These are phyloP conservation scores for Epistrophe grossulariae DNA, from an alignment of 2,888 invertebrate genomes.

Conservation along the genomic window DNA sequence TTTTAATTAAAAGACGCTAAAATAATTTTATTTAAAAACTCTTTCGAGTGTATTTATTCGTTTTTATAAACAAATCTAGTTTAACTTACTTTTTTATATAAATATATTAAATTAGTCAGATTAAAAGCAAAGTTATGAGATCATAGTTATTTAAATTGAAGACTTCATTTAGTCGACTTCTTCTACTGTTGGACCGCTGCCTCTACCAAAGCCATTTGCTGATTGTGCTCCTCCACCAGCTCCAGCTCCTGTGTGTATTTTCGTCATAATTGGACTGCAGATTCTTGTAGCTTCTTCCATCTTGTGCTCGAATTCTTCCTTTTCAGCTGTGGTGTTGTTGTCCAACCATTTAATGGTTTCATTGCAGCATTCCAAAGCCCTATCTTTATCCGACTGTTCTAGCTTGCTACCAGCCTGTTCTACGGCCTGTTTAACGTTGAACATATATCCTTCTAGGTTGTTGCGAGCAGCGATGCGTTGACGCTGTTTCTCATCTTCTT, in stretches of 20 bases:
- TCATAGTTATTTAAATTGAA: too few species aligned
- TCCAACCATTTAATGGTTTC: slow-evolving; percentile 90
- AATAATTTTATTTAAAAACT: too few species aligned
- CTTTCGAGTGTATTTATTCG: too few species aligned
- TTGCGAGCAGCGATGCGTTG: slow-evolving; percentile 89
- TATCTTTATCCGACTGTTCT: slow-evolving; percentile 88
- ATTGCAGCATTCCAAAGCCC: slow-evolving; percentile 86
- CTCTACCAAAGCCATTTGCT: slow-evolving; percentile 84
- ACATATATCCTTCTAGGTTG: slow-evolving; percentile 88
- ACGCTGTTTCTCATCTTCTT: slow-evolving; percentile 89
- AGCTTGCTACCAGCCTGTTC: slow-evolving; percentile 88
- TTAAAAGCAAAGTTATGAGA: too few species aligned
- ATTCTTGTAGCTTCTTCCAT: slow-evolving; percentile 81
- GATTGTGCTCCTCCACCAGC: slow-evolving; percentile 1
- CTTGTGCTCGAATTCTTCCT: slow-evolving; percentile 88
- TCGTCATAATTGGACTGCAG: slow-evolving; percentile 85
- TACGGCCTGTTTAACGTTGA: slow-evolving; percentile 89
- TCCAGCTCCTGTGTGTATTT: slow-evolving; percentile 70
- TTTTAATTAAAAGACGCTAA: too few species aligned
- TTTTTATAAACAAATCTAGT: too few species aligned
- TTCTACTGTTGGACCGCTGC: slow-evolving; percentile 81
- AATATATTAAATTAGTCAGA: too few species aligned
- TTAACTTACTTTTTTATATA: too few species aligned
- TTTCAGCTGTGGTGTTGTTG: slow-evolving; percentile 89
- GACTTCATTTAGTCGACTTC: not conserved